phyloP scores from a whole-genome alignment of 2,797 vertebrate genomes.

The Phrynocephalus guinanensis region DNA sequence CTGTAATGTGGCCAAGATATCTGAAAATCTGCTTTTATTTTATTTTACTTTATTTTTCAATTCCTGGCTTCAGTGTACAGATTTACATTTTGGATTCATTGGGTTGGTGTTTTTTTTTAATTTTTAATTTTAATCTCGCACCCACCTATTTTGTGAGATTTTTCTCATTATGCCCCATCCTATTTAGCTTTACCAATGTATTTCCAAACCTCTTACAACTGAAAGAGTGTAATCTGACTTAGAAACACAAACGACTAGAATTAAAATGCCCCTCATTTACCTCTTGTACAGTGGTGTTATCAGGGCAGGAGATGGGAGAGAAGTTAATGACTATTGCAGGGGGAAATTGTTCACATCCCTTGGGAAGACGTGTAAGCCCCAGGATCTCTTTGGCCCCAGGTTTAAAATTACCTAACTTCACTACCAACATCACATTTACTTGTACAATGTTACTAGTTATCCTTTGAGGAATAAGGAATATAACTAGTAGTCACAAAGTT shows the following conservation, averaged over 20 bases:
- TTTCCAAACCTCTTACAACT: slow-evolving; percentile 1
- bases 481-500: too few relatives aligned
- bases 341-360: not conserved
- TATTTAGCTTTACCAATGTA: not conserved
- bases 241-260: not conserved
- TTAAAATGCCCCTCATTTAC: not conserved
- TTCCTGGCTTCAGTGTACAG: not conserved
- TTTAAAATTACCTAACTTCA: not conserved
- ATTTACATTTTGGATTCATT: not conserved
- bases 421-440: not conserved
- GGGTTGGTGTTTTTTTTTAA: not conserved
- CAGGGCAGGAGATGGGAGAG: not conserved
- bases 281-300: not conserved
- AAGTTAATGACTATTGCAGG: not conserved
- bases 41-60: slow-evolving; percentile 1
- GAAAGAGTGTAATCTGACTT: not conserved
- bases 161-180: not conserved
- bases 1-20: slow-evolving; percentile 39
- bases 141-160: not conserved
- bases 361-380: not conserved
- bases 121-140: not conserved
- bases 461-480: too few relatives aligned
- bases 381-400: not conserved
- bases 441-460: too few relatives aligned
- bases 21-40: slow-evolving; percentile 32